Evolutionary conservation across 2,113 vertebrate genomes (phyloP), one percentile per base, ranked within the genome.

Genomic region (Apeltes quadracus): DNA sequence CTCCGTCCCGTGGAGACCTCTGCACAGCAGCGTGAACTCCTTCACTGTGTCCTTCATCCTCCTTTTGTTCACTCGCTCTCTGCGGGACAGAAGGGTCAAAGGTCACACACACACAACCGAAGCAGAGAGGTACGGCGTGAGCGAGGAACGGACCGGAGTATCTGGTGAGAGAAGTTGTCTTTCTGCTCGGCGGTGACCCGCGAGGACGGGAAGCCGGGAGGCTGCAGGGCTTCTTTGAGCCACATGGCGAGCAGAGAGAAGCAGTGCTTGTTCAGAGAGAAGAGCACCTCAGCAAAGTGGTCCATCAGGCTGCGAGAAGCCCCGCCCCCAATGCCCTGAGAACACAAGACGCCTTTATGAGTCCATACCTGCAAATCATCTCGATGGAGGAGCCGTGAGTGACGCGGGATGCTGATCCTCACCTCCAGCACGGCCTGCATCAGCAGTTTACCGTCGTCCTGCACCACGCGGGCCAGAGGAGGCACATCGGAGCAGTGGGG

Each of bases 41-140:
- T 98, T 99, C 87, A 99, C 98, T 77, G 98, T 97, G 86, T 99
- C 98, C 91, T 98, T 98, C 86, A 99, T 95, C 71, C 96, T 93
- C 61, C 98, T 93, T 90, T 99, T 99, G 94, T 98, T 99, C 87
- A 98, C 96, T 78, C 98, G 94, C 88, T 99, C 98, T 92, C 98
- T 99, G 90, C 77, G 73, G 65, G 88, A 72, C 2, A 38, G 20
- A 75, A 22, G 23, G 53, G 55, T 84, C 61, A 53, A 10, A 18
- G 11, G 25, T 43, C 54, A 46, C 44, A 39, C 13, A 41, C 12
- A 63, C 9, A 53, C 18, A 8, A 18, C 20, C 9, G 10, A 8
- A 44, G 6, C 1, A 16, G 16, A 2, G 15, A 44, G 5, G 43
- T 44, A 6, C 7, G 32, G 5, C 32, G 32, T 34, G 32, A 34